Percentiles rank a stretch among this genome's conserved stretches.
Conservation (phyloP, 2,797 vertebrate species). For the Rhinogobio ventralis region DNA sequence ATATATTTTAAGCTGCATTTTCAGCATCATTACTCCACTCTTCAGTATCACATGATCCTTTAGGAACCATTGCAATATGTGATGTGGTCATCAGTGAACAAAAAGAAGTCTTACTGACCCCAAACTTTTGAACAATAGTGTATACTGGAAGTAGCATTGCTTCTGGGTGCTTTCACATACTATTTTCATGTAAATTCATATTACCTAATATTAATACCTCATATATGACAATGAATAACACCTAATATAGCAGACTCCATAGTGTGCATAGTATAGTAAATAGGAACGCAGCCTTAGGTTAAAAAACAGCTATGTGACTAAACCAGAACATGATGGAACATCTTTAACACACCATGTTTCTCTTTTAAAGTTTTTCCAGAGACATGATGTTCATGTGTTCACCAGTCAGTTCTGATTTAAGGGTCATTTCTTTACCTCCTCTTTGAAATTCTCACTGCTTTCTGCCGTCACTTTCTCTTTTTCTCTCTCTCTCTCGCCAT, state of each 20-base stretch:
- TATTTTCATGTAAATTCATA: neutral
- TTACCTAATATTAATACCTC: neutral
- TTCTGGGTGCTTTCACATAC: too few species aligned
- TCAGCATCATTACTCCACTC: too few species aligned
- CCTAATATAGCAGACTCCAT: neutral
- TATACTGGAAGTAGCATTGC: too few species aligned
- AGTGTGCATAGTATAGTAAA: neutral
- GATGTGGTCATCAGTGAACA: too few species aligned
- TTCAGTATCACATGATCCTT: too few species aligned
- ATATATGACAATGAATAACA: neutral
- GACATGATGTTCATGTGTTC: neutral
- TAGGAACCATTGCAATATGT: too few species aligned
- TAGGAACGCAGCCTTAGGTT: neutral
- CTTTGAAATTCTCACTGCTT: slow-evolving; percentile 30
- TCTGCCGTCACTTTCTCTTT: slow-evolving; percentile 13
- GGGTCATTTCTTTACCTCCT: slow-evolving; percentile 31
- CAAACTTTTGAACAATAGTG: too few species aligned
- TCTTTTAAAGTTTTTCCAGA: neutral
- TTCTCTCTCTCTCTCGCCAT: slow-evolving; percentile 13
- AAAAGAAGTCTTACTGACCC: too few species aligned
- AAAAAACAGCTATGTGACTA: neutral
- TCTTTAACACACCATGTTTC: neutral
- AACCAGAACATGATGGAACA: neutral
- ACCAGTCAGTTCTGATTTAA: slow-evolving; percentile 8
- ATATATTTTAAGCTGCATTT: too few species aligned